phyloP scores from a whole-genome alignment of 1,140 invertebrate species.

The Heliconius hermathena region DNA sequence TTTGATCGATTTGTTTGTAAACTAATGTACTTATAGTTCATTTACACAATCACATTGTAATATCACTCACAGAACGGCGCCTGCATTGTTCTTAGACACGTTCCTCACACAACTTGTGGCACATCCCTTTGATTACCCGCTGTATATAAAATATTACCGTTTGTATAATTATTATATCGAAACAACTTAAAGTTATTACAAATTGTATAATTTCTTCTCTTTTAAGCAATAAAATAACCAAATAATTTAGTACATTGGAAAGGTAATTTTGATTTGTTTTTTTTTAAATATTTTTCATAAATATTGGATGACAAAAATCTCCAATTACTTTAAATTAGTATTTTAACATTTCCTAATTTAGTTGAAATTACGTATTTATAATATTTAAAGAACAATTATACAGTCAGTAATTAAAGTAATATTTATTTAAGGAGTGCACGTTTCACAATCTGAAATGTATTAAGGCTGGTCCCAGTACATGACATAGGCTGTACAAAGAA shows the following conservation, averaged over 20 bases:
- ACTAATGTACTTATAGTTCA: slow-evolving; percentile 74
- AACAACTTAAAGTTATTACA: background rate
- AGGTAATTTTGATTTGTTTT: too few relatives aligned
- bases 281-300: background rate
- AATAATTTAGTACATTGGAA: background rate
- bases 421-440: slow-evolving; percentile 50
- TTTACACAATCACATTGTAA: slow-evolving; percentile 79
- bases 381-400: slow-evolving; percentile 14
- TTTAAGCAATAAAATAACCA: background rate
- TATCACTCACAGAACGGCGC: slow-evolving; percentile 75
- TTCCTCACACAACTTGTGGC: slow-evolving; percentile 55
- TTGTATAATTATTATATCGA: slow-evolving; percentile 31
- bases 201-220: background rate
- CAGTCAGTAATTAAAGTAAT: slow-evolving; percentile 41
- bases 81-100: slow-evolving; percentile 70
- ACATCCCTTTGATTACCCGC: slow-evolving; percentile 59
- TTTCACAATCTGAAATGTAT: slow-evolving; percentile 55
- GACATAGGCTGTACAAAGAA: slow-evolving; percentile 34
- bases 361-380: background rate
- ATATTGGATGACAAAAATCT: background rate
- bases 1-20: slow-evolving; percentile 43
- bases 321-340: background rate
- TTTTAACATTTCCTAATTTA: background rate
- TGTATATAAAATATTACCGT: slow-evolving; percentile 47
- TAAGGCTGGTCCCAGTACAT: slow-evolving; percentile 44